Conservation (phyloP, 2,113 vertebrate genomes). For the Mobula hypostoma region DNA sequence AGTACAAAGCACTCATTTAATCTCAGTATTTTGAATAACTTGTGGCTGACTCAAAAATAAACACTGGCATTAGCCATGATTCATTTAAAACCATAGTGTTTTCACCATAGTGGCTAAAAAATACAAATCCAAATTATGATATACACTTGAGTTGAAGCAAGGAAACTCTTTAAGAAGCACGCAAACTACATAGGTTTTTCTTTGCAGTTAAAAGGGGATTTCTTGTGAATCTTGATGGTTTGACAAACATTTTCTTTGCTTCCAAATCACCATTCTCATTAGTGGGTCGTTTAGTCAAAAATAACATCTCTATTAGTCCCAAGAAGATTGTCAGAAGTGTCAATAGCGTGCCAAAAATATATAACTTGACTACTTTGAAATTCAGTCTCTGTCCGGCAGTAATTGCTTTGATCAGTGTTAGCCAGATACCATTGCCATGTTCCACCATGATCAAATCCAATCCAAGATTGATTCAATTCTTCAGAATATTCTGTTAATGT, state of each 20-base stretch:
- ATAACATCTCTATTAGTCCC: slow-evolving; percentile 9
- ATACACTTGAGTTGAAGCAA: too few relatives aligned
- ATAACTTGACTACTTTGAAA: slow-evolving; percentile 28
- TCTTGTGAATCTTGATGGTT: background rate
- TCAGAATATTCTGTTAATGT: background rate
- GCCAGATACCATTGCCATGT: background rate
- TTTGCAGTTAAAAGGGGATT: background rate
- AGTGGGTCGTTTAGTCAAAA: background rate
- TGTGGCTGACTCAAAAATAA: background rate
- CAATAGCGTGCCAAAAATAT: slow-evolving; percentile 4
- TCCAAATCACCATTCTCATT: background rate
- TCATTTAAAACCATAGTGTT: background rate
- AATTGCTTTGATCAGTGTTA: background rate
- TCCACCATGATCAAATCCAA: background rate
- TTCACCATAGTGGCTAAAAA: background rate
- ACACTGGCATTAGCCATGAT: too few relatives aligned
- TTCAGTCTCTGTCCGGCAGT: background rate
- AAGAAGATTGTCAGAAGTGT: slow-evolving; percentile 27
- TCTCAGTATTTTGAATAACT: background rate
- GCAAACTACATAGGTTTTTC: background rate
- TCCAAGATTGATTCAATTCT: background rate
- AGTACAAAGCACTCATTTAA: background rate
- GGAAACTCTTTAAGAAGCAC: background rate
- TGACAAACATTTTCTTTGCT: background rate
- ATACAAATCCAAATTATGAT: background rate